Percentiles rank a stretch among this genome's conserved stretches.
These are phyloP conservation scores for Aricia agestis DNA, from an alignment of 1,140 invertebrate genomes.

Conservation along the genomic window DNA sequence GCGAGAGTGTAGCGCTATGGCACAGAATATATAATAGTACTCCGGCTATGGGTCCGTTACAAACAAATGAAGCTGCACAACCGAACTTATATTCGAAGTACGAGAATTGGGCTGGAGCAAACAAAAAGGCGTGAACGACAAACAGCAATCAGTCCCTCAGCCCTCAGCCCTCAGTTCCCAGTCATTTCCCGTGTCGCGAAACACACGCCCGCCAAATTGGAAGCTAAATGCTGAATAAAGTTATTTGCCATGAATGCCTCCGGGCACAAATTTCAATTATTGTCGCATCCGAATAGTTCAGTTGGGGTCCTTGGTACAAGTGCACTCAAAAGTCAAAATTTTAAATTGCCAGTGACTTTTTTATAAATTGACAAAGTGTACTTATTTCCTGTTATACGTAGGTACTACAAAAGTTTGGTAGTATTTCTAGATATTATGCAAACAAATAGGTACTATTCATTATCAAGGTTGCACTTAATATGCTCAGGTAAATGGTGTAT, in stretches of 20 bases:
- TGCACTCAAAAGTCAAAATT: conserved; percentile 25
- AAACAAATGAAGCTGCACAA: too few relatives aligned
- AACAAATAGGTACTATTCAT: too few relatives aligned
- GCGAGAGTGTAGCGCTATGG: too few relatives aligned
- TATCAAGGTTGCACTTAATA: too few relatives aligned
- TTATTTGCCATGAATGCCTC: conserved; percentile 75
- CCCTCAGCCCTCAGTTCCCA: not conserved
- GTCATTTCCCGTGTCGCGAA: conserved; percentile 33
- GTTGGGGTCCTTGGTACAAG: conserved; percentile 53
- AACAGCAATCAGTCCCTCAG: conserved; percentile 11
- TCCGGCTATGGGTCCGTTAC: too few relatives aligned
- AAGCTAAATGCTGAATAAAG: conserved; percentile 73
- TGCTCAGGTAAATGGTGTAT: too few relatives aligned
- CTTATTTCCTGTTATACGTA: too few relatives aligned
- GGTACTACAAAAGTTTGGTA: too few relatives aligned
- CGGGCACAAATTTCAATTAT: conserved; percentile 76
- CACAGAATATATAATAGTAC: too few relatives aligned
- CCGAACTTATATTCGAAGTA: too few relatives aligned
- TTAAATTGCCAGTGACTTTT: not conserved
- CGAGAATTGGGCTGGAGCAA: not conserved
- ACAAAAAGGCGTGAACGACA: conserved; percentile 4
- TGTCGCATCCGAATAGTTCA: conserved; percentile 72
- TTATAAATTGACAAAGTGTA: too few relatives aligned
- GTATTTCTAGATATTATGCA: too few relatives aligned
- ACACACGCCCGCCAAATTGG: conserved; percentile 60